Evolutionary conservation across 2,113 vertebrate genomes (phyloP).

Genomic region (Puma concolor): DNA sequence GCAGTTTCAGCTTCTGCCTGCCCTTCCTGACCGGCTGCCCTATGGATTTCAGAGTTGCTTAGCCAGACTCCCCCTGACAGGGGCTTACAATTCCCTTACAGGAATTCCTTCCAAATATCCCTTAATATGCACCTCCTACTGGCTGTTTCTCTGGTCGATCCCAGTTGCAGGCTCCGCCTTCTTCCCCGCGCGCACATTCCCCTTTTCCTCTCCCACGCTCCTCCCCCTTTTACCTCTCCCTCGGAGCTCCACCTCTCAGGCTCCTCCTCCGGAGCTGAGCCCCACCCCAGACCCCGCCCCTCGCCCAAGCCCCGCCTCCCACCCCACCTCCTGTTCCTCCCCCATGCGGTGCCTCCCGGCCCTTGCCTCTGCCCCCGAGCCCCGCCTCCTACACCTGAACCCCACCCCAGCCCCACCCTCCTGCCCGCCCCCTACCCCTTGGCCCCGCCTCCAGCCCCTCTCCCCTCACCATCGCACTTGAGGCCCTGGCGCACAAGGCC

Average conservation of each 20-base stretch:
- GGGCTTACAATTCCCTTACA: no score
- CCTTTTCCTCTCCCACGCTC: neutral
- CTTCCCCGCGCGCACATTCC: neutral
- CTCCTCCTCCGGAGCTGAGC: neutral
- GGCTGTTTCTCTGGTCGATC: neutral
- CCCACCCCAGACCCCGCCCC: neutral
- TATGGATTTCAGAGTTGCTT: neutral
- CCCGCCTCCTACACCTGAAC: neutral
- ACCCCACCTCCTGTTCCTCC: neutral
- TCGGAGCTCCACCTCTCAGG: neutral
- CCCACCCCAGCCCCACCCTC: neutral
- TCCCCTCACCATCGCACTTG: constrained; percentile 91
- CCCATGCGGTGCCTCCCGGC: neutral
- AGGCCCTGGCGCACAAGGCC: constrained; percentile 94
- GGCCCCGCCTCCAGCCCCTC: neutral
- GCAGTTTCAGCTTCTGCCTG: no score
- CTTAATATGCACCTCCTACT: neutral
- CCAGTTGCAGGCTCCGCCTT: neutral
- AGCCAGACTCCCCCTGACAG: neutral
- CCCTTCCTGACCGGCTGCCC: neutral
- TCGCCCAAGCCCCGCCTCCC: neutral
- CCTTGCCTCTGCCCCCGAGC: neutral
- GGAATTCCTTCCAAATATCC: neutral
- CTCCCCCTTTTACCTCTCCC: neutral
- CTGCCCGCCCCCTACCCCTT: neutral